Base-by-base conservation (phyloP, 2,797 vertebrate genomes). In the Epinephelus malabaricus region DNA sequence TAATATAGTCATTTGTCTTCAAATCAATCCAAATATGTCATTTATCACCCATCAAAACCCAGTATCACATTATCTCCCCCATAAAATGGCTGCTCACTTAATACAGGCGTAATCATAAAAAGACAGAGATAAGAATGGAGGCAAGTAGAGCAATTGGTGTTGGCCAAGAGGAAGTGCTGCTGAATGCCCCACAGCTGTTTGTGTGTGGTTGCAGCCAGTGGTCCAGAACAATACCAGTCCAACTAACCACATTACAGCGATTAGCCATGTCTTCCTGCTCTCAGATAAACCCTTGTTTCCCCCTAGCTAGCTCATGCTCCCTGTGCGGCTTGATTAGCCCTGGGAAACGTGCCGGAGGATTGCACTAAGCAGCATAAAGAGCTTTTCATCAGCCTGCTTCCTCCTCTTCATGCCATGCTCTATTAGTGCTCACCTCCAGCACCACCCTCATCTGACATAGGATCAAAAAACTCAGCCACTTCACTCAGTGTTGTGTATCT, bases 301-400 rank as follows among this genome's bases (percentile, higher is more conserved):
- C 49, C 69, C 58, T 69, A 71, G 83, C 56, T 43, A 21, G 60
- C 73, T 78, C 81, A 67, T 65, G 67, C 64, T 85, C 64, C 66
- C 79, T 7, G 19, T 66, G 55, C 3, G 43, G 62, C 82, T 79
- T 69, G 34, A 79, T 83, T 65, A 78, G 78, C 58, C 17, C 54
- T 23, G 49, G 72, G 77, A 86, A 93, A 87, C 73, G 56, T 91
- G 90, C 82, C 15, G 67, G 47, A 82, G 83, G 92, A 94, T 94
- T 93, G 89, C 30, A 74, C 79, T 93, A 90, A 92, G 92, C 84
- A 83, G 83, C 55, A 70, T 90, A 92, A 94, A 92, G 87, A 85
- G 85, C 88, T 92, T 92, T 92, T 70, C 79, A 88, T 73, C 82
- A 90, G 83, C 79, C 73, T 76, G 79, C 67, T 77, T 78, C 77